A percentile compares a stretch with the other conserved stretches of the same genome.
phyloP scores from a whole-genome alignment of 1,140 invertebrate genomes.

The Sycobia sp. region DNA sequence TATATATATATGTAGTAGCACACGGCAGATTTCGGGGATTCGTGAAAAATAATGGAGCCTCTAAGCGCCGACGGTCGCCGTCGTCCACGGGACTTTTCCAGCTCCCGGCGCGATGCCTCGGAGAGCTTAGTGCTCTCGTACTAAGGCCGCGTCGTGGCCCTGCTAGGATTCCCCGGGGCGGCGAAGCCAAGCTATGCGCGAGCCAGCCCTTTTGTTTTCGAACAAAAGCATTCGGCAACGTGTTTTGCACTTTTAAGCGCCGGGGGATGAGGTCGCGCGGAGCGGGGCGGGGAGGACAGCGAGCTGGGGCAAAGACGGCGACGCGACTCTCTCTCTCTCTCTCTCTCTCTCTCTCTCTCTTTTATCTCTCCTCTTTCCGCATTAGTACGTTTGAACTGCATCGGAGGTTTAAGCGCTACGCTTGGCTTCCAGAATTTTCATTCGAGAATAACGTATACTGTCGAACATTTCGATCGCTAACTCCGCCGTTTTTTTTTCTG shows the following conservation, averaged over 20 bases:
- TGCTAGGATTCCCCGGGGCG: slow-evolving; percentile 21
- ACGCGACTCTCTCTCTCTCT: too few species aligned
- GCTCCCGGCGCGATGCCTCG: background rate
- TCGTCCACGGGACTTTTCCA: slow-evolving; percentile 17
- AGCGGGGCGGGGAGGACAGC: background rate
- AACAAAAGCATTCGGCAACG: slow-evolving; percentile 36
- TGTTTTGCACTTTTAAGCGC: slow-evolving; percentile 33
- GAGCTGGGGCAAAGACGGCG: too few species aligned
- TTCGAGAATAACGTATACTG: too few species aligned
- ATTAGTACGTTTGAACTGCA: slow-evolving; percentile 11
- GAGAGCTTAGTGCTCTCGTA: too few species aligned
- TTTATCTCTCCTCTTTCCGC: slow-evolving; percentile 18
- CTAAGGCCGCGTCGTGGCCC: background rate
- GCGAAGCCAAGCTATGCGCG: slow-evolving; percentile 32
- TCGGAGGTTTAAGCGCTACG: too few species aligned
- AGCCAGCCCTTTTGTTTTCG: slow-evolving; percentile 30
- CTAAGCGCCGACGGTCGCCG: too few species aligned
- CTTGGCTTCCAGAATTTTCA: slow-evolving; percentile 31
- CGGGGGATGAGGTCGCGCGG: background rate
- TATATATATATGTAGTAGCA: too few species aligned
- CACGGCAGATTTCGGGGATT: too few species aligned
- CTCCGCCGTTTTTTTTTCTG: too few species aligned
- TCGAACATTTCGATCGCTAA: too few species aligned
- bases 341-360: too few species aligned
- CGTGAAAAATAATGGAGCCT: too few species aligned